Percentiles rank a stretch among this genome's conserved stretches.
These are phyloP conservation scores for Calyptommatus sinebrachiatus DNA, from an alignment of 2,113 vertebrate genomes.

Conservation along the genomic window DNA sequence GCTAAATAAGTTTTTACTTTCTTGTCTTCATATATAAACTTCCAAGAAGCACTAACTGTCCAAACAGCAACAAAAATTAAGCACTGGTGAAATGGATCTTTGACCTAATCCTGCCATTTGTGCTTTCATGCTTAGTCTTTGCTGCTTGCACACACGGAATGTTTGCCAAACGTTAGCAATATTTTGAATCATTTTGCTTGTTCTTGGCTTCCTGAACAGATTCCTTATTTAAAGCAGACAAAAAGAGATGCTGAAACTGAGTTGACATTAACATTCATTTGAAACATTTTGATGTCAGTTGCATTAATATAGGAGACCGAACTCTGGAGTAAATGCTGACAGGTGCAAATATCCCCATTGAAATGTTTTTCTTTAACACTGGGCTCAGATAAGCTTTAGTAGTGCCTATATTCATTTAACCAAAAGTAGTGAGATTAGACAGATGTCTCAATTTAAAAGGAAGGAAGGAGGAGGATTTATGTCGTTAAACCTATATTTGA, in stretches of 20 bases:
- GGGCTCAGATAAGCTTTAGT: slow-evolving; percentile 58
- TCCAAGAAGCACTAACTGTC: too few relatives aligned
- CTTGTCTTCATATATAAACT: too few relatives aligned
- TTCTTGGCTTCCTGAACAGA: slow-evolving; percentile 53
- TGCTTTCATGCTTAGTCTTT: slow-evolving; percentile 40
- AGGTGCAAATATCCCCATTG: slow-evolving; percentile 64
- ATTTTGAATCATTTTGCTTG: slow-evolving; percentile 40
- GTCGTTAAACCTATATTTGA: slow-evolving; percentile 61
- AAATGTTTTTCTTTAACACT: slow-evolving; percentile 59
- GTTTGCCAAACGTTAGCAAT: slow-evolving; percentile 36
- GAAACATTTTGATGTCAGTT: slow-evolving; percentile 59
- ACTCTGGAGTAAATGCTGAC: slow-evolving; percentile 62
- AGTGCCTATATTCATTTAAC: slow-evolving; percentile 57
- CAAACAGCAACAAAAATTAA: neutral
- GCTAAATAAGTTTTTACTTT: too few relatives aligned
- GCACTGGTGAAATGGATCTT: neutral
- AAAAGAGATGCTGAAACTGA: slow-evolving; percentile 38
- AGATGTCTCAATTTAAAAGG: slow-evolving; percentile 66
- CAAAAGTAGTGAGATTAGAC: slow-evolving; percentile 66
- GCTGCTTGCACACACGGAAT: slow-evolving; percentile 28
- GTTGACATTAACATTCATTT: slow-evolving; percentile 51
- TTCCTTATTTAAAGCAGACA: slow-evolving; percentile 39
- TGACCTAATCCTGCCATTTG: neutral
- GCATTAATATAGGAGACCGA: slow-evolving; percentile 45
- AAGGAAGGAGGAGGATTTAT: slow-evolving; percentile 38